phyloP scores from a whole-genome alignment of 2,888 invertebrate genomes.

The Geophilus truncorum region DNA sequence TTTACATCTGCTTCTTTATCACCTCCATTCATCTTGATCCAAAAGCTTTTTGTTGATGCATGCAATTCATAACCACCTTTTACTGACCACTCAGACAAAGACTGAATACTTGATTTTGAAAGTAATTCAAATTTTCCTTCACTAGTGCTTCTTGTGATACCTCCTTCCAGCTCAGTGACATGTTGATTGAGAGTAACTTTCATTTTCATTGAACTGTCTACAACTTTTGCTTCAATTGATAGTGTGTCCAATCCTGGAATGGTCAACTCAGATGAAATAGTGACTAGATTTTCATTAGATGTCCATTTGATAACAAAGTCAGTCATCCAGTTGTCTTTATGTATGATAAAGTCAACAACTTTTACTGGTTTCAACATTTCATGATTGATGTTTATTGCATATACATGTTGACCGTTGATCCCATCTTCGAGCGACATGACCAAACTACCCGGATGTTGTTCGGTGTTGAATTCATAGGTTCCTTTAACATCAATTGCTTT shows the following conservation, averaged over 20 bases:
- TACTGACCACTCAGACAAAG: neutral
- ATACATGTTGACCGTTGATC: neutral
- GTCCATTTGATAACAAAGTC: neutral
- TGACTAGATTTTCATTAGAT: neutral
- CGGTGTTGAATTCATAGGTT: neutral
- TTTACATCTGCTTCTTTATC: neutral
- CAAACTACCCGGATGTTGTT: neutral
- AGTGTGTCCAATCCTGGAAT: neutral
- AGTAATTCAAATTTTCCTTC: neutral
- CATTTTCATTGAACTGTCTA: neutral
- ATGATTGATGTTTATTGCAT: neutral
- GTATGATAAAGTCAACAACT: neutral
- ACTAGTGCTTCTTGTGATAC: neutral
- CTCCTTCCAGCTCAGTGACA: neutral
- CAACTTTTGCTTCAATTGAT: neutral
- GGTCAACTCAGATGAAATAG: neutral
- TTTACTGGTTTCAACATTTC: neutral
- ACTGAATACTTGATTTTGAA: neutral
- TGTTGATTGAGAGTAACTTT: neutral
- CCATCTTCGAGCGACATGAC: neutral
- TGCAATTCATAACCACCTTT: neutral
- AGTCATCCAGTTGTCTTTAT: neutral
- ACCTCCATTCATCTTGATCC: neutral
- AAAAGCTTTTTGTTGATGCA: neutral
- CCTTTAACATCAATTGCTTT: neutral